A percentile compares a stretch with the other conserved stretches of the same genome.
phyloP scores from a whole-genome alignment of 1,140 invertebrate genomes.

The Musca vetustissima region DNA sequence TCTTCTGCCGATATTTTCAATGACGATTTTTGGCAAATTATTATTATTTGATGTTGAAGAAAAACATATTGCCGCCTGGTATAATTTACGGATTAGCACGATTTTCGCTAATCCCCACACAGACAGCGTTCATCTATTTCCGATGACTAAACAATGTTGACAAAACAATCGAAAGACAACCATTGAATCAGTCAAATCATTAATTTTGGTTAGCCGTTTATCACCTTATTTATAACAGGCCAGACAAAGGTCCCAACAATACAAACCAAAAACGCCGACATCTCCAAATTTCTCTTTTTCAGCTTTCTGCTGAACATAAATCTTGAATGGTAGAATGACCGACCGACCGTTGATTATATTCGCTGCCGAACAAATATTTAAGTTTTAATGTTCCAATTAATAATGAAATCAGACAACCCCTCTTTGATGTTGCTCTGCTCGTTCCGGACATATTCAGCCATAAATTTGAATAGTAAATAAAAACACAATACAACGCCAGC shows the following conservation, averaged over 20 bases:
- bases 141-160: too few relatives aligned
- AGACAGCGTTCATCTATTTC: too few relatives aligned
- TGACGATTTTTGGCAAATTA: too few relatives aligned
- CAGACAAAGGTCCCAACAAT: neutral
- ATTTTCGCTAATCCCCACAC: too few relatives aligned
- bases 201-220: too few relatives aligned
- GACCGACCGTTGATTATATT: neutral
- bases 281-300: conserved; percentile 18
- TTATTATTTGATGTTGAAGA: too few relatives aligned
- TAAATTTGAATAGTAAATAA: conserved; percentile 13
- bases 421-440: conserved; percentile 8
- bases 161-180: too few relatives aligned
- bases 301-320: neutral
- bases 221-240: too few relatives aligned
- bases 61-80: too few relatives aligned
- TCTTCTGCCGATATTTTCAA: too few relatives aligned
- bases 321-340: neutral
- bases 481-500: neutral
- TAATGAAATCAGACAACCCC: conserved; percentile 11
- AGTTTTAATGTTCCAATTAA: conserved; percentile 22
- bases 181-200: too few relatives aligned
- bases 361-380: neutral
- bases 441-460: neutral
- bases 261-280: neutral
- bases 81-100: too few relatives aligned